phyloP scores from a whole-genome alignment of 2,797 vertebrate species.

The Spheniscus humboldti region DNA sequence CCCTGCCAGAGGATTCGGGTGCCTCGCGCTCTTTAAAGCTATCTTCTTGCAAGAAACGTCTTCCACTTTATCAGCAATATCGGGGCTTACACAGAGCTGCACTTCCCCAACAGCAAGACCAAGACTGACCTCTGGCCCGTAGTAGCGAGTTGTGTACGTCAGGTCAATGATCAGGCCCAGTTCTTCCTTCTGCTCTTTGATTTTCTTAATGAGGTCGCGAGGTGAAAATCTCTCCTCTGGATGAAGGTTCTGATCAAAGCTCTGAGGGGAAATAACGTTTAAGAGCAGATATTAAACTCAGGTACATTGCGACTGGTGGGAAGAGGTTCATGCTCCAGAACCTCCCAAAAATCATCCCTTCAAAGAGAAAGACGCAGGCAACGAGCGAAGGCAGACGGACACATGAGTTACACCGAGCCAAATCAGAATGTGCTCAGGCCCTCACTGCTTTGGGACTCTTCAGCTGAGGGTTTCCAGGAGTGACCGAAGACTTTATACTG shows the following conservation, averaged over 20 bases:
- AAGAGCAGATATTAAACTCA: neutral
- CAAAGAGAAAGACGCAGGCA: rapidly evolving
- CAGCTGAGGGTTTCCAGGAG: neutral
- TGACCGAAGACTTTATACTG: rapidly evolving
- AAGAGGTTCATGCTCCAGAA: neutral
- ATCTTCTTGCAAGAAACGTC: neutral
- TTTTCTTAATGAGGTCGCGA: constrained; percentile 76
- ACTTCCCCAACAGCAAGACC: neutral
- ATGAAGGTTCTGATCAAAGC: constrained; percentile 68
- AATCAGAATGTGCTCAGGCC: rapidly evolving
- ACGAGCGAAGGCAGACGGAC: rapidly evolving
- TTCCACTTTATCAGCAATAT: neutral
- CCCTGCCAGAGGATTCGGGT: rapidly evolving
- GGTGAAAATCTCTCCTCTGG: constrained; percentile 78
- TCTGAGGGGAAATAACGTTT: constrained; percentile 25
- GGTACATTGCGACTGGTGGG: rapidly evolving
- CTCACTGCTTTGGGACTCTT: neutral
- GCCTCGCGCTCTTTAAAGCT: neutral
- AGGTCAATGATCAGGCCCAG: constrained; percentile 90
- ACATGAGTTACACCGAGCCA: rapidly evolving
- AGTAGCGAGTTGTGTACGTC: constrained; percentile 87
- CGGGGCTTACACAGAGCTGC: neutral
- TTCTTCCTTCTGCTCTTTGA: constrained; percentile 77
- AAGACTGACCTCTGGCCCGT: constrained; percentile 68
- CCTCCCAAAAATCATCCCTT: too few species aligned